Percentiles rank a stretch among this genome's conserved stretches.
Evolutionary conservation across 2,888 invertebrate species (phyloP).

Genomic region (Drosophila kanekoi): DNA sequence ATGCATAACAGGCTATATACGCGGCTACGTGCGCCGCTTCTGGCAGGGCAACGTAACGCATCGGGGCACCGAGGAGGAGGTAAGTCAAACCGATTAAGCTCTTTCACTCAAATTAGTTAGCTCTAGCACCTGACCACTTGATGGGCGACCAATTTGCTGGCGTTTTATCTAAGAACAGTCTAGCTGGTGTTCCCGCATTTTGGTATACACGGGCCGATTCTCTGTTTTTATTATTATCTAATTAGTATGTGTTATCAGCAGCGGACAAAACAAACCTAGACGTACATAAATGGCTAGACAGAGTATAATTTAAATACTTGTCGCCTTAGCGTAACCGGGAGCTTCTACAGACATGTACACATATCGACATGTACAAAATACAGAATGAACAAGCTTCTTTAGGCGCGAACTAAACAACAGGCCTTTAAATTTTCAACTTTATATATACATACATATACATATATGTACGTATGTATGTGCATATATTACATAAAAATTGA

Average conservation of each 20-base stretch:
- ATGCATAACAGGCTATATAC: conserved; percentile 91
- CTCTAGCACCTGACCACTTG: not conserved
- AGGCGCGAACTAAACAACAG: not conserved
- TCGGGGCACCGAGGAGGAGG: conserved; percentile 91
- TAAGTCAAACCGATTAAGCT: conserved; percentile 82
- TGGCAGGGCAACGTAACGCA: conserved; percentile 97
- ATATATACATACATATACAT: too few relatives aligned
- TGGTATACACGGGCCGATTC: conserved; percentile 1
- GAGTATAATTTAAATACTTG: conserved; percentile 19
- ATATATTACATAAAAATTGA: not conserved
- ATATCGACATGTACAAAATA: not conserved
- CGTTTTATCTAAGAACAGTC: not conserved
- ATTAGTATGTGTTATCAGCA: conserved; percentile 25
- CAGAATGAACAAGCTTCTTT: not conserved
- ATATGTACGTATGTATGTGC: not conserved
- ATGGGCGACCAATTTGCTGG: not conserved
- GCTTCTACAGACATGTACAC: conserved; percentile 1
- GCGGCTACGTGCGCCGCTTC: conserved; percentile 93
- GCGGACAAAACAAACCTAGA: not conserved
- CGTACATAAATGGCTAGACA: conserved; percentile 1
- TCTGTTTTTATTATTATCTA: conserved; percentile 20
- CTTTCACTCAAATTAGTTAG: not conserved
- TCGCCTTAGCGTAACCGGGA: not conserved
- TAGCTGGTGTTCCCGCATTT: not conserved
- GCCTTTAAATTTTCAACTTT: too few relatives aligned